Percentiles rank a stretch among this genome's conserved stretches.
Conservation (phyloP, 1,140 invertebrate genomes). For the Goniozus legneri region DNA sequence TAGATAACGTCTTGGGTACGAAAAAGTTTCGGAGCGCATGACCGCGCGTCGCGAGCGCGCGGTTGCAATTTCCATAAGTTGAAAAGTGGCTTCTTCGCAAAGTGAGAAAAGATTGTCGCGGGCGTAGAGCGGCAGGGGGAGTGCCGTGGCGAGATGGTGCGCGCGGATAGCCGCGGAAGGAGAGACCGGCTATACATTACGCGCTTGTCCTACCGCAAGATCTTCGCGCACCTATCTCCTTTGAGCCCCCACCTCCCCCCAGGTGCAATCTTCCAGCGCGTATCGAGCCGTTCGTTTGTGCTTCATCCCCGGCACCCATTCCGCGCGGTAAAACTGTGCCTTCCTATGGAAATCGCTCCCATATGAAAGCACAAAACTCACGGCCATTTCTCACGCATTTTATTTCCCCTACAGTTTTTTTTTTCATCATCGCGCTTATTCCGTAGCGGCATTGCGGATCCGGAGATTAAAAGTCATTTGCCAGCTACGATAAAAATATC, state of each 20-base stretch:
- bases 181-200: conserved; percentile 22
- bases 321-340: too few species aligned
- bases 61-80: conserved; percentile 47
- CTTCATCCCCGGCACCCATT: too few species aligned
- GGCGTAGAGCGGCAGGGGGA: conserved; percentile 13
- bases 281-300: too few species aligned
- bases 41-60: conserved; percentile 8
- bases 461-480: too few species aligned
- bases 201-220: conserved; percentile 22
- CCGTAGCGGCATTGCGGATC: too few species aligned
- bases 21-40: too few species aligned
- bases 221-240: conserved; percentile 41
- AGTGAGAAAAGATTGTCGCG: conserved; percentile 46
- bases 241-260: conserved; percentile 39
- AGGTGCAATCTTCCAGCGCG: too few species aligned
- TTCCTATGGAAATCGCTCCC: too few species aligned
- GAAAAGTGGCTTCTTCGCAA: conserved; percentile 43
- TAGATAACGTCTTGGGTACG: too few species aligned
- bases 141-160: conserved; percentile 16
- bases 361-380: too few species aligned
- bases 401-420: conserved; percentile 9
- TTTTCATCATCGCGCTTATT: conserved; percentile 9
- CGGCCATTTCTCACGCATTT: conserved; percentile 14
- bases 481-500: too few species aligned
- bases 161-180: conserved; percentile 22